These are phyloP conservation scores for Sinohyriopsis cumingii DNA, from an alignment of 2,888 invertebrate genomes.

Conservation along the genomic window DNA sequence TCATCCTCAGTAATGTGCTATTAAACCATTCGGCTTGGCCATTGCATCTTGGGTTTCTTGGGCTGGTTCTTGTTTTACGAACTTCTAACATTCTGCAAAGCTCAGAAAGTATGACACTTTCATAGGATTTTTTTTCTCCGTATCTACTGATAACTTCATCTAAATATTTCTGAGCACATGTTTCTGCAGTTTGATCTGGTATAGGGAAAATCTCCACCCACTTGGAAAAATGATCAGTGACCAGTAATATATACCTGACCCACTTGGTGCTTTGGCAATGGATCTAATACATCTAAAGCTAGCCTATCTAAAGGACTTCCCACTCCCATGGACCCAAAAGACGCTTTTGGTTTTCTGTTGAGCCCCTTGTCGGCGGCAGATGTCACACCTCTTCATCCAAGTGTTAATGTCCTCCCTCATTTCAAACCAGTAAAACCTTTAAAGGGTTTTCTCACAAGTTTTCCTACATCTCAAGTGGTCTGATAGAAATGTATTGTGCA, in stretches of 20 bases:
- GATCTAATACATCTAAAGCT: constrained; percentile 23
- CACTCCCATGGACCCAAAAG: constrained; percentile 83
- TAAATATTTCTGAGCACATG: constrained; percentile 12
- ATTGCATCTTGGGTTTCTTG: constrained; percentile 29
- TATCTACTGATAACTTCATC: constrained; percentile 20
- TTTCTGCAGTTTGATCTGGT: too few species aligned
- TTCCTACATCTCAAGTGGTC: too few species aligned
- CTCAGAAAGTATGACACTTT: too few species aligned
- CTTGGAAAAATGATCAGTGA: constrained; percentile 27
- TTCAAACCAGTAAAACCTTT: constrained; percentile 22
- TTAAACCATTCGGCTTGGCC: constrained; percentile 33
- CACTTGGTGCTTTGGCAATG: constrained; percentile 19
- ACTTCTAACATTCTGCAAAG: too few species aligned
- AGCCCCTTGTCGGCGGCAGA: constrained; percentile 18
- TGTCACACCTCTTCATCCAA: constrained; percentile 9
- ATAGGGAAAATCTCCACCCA: too few species aligned
- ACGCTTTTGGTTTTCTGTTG: constrained; percentile 11
- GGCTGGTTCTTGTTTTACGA: constrained; percentile 24
- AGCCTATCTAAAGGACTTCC: constrained; percentile 70
- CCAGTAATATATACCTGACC: constrained; percentile 18
- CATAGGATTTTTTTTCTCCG: too few species aligned
- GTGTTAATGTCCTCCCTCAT: constrained; percentile 15
- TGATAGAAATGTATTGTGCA: constrained; percentile 12
- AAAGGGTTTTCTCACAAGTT: constrained; percentile 12
- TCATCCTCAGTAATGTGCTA: constrained; percentile 24